Evolutionary conservation across 2,113 vertebrate genomes (phyloP).

Genomic region (Cyanistes caeruleus): DNA sequence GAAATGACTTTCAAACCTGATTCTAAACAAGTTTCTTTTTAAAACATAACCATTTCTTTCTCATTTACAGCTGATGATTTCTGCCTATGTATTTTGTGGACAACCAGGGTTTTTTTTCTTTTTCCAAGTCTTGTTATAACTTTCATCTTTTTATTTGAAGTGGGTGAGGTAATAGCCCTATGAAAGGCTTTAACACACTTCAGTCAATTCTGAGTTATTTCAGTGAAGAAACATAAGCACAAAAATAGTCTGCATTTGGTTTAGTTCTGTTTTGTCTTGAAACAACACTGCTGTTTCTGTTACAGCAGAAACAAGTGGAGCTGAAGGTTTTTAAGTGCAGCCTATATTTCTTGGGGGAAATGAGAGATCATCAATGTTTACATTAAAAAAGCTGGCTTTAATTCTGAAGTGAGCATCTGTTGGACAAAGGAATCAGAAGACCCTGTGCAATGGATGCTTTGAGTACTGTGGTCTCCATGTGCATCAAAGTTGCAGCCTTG

Average conservation of each 20-base stretch:
- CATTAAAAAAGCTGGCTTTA: background rate
- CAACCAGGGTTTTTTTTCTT: background rate
- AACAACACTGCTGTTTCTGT: background rate
- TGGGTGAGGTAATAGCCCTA: background rate
- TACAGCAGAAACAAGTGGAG: background rate
- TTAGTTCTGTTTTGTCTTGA: background rate
- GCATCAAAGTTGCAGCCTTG: background rate
- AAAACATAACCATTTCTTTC: background rate
- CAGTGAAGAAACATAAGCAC: background rate
- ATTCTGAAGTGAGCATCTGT: background rate
- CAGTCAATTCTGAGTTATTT: background rate
- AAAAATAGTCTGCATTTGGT: background rate
- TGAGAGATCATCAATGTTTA: background rate
- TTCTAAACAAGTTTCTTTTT: background rate
- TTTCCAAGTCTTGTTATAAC: background rate
- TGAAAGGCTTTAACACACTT: background rate
- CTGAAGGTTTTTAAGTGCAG: background rate
- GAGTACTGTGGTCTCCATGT: background rate
- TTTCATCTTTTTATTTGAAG: slow-evolving; percentile 5
- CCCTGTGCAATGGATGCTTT: background rate
- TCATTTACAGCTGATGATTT: background rate
- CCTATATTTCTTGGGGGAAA: background rate
- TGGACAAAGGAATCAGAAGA: background rate
- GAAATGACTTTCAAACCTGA: background rate
- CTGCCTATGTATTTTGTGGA: background rate